These are phyloP conservation scores for Neolamprologus sp. DNA, from an alignment of 2,113 vertebrate species.

Conservation along the genomic window DNA sequence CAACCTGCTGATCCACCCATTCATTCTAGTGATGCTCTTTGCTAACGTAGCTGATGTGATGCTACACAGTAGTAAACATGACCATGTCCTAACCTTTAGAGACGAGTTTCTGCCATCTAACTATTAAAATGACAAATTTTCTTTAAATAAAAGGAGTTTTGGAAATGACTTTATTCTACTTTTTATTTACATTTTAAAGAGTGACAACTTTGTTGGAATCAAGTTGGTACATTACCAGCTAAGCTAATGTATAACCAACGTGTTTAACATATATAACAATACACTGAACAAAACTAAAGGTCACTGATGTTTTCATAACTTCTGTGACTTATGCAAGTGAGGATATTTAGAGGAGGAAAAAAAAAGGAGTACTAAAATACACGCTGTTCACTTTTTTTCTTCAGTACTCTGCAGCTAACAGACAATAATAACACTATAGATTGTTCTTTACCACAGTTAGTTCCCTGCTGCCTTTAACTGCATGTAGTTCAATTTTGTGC, in stretches of 20 bases:
- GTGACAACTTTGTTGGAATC: neutral
- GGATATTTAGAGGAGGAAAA: neutral
- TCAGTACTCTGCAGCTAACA: neutral
- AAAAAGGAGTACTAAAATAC: neutral
- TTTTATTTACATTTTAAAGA: neutral
- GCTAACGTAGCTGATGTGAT: neutral
- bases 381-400: neutral
- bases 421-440: neutral
- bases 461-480: neutral
- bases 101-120: neutral
- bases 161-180: neutral
- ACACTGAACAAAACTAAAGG: neutral
- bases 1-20: neutral
- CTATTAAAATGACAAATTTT: neutral
- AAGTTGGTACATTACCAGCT: neutral
- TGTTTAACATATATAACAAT: neutral
- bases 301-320: neutral
- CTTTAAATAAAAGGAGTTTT: neutral
- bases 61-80: neutral
- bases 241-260: neutral
- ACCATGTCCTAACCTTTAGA: neutral
- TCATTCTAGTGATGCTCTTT: neutral
- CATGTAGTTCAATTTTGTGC: neutral
- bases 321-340: neutral
- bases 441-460: neutral